Base-by-base conservation (phyloP, 2,797 vertebrate species). In the Philypnodon macrostomus region DNA sequence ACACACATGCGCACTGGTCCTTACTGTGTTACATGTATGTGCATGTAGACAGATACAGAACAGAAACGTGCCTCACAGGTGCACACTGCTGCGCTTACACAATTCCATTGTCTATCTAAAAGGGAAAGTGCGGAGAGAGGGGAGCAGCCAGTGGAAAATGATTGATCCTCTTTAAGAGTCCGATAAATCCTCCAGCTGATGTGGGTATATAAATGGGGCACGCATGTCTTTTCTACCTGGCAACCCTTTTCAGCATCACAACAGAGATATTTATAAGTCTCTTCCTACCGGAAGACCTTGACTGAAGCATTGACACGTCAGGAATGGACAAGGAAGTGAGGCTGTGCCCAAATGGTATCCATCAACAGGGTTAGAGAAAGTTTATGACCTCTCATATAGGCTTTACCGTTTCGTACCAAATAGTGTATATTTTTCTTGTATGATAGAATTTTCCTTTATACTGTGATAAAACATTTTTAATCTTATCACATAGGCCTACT, bases 91-190 rank as follows among this genome's bases (percentile, higher is more conserved):
- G 26, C 33, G 52, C 62, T 56, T 49, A 38, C 41, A 60, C 60
- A 42, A 58, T 34, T 26, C 15, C 35, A 63, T 31, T 68, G 65
- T 55, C 56, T 58, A 70, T 60, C 79, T 57, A 74, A 72, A 83
- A 75, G 47, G 51, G 73, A 76, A 70, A 76, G 77, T 77, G 77
- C 56, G 60, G 72, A 77, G 71, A 79, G 80, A 80, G 63, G 62
- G 77, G 77, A 72, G 71, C 75, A 71, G 70, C 61, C 73, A 87
- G 74, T 84, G 84, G 83, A 86, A 87, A 87, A 85, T 82, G 77
- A 86, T 84, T 84, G 85, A 85, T 87, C 84, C 63, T 55, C 75
- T 86, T 87, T 85, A 80, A 84, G 80, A 79, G 74, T 75, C 72
- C 57, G 63, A 79, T 86, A 86, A 86, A 79, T 68, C 85, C 82